Base-by-base conservation (phyloP, 2,888 invertebrate species). In the Hemithea aestivaria region DNA sequence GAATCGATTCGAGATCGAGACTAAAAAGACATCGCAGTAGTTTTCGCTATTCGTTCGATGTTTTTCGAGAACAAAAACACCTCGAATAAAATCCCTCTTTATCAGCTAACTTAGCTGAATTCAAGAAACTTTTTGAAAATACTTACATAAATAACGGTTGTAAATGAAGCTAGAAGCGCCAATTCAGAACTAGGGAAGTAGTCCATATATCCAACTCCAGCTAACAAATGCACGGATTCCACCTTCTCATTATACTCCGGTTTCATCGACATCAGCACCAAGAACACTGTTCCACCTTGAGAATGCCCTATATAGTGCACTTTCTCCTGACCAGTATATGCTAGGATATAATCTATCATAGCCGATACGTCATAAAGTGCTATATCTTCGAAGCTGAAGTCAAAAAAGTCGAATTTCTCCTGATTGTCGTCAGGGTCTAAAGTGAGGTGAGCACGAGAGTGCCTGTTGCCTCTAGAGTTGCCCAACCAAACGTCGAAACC, bases 401-500 rank as follows among this genome's bases (percentile, higher is more conserved):
- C 62, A 53, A 79, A 84, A 56, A 84, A 87, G 0, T 47, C 12
- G 0, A 24, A 29, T 30, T 62, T 71, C 2, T 75, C 48, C 3
- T 10, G 27, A 0, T 34, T 28, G 20, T 58, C 35, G 22, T 83
- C 69, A 2, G 81, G 79, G 45, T 80, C 48, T 1, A 81, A 42
- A 1, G 51, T 50, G 6, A 56, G 34, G 58, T 95, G 94, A 1
- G 71, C 78, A 12, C 89, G 87, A 1, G 92, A 91, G 68, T 93
- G 92, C 0, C 84, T 88, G 66, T 93, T 95, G 1, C 96, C 96
- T 37, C 96, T 83, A 7, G 91, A 90, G 69, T 96, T 96, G 1
- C 94, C 94, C 62, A 96, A 62, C 96, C 96, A 96, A 0, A 93
- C 91, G 58, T 93, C 93, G 53, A 90, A 93, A 0, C 92, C 92